Evolutionary conservation across 2,888 invertebrate species (phyloP), one percentile per base, ranked within the genome.

Genomic region (Teinopalpus imperialis): DNA sequence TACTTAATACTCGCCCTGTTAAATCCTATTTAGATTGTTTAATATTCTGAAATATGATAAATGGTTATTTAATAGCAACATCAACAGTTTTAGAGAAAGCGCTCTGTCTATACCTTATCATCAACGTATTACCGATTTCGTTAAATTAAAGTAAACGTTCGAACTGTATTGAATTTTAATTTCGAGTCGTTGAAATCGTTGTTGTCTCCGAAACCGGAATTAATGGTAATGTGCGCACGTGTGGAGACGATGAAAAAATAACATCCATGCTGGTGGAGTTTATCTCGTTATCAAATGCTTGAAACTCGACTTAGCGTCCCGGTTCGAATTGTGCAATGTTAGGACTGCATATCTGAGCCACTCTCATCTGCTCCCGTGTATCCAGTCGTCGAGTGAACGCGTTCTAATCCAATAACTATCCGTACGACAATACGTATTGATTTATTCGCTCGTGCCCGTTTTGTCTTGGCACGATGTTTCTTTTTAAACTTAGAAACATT

Each of bases 271-370:
- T 41, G 29, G 48, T 34, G 45, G 43, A 18, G 43, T 43, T 57
- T 55, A 54, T 73, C 66, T 57, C 53, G 50, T 66, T 60, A 74
- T 71, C 66, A 66, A 66, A 69, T 61, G 59, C 62, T 63, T 66
- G 57, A 61, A 67, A 70, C 58, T 59, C 58, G 49, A 52, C 57
- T 58, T 51, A 57, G 55, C 59, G 59, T 66, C 63, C 58, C 63
- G 56, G 64, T 59, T 59, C 42, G 54, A 55, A 71, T 81, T 80
- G 74, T 74, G 75, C 67, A 81, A 77, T 61, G 52, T 53, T 46
- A 61, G 64, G 63, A 59, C 62, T 66, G 69, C 65, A 68, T 74
- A 69, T 70, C 65, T 69, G 51, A 72, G 63, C 56, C 53, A 61
- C 58, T 65, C 59, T 69, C 23, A 69, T 71, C 67, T 69, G 59